Conservation (phyloP, 2,113 vertebrate species). For the Leiothrix lutea region DNA sequence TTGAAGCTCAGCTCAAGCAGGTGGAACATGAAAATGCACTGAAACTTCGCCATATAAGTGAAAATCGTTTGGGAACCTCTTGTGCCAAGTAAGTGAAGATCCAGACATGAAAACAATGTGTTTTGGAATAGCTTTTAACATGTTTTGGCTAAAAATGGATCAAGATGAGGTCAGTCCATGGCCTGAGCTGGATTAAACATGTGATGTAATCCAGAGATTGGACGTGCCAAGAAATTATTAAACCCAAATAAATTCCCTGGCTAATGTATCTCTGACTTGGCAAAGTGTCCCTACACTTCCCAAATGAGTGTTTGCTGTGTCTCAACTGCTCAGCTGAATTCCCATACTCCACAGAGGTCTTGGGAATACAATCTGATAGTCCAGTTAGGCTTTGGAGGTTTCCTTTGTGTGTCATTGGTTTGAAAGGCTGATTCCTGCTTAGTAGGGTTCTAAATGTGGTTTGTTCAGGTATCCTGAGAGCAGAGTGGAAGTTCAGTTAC, state of each 20-base stretch:
- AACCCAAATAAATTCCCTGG: background rate
- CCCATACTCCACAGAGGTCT: background rate
- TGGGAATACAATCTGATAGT: background rate
- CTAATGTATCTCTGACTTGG: background rate
- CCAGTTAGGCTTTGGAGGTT: background rate
- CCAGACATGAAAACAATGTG: background rate
- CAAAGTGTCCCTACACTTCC: background rate
- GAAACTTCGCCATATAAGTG: constrained; percentile 72
- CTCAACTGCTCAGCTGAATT: background rate
- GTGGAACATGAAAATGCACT: constrained; percentile 88
- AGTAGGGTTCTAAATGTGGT: background rate
- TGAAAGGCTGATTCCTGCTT: background rate
- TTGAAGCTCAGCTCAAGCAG: constrained; percentile 95
- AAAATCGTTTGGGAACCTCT: constrained; percentile 71
- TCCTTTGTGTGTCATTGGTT: background rate
- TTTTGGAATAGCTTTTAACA: background rate
- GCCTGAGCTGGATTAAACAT: background rate
- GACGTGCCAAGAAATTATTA: background rate
- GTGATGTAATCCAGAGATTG: background rate
- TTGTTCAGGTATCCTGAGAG: background rate
- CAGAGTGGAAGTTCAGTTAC: background rate
- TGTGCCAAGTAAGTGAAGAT: constrained; percentile 76
- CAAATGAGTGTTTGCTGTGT: background rate
- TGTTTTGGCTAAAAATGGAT: background rate
- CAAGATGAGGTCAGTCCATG: background rate